Base-by-base conservation (phyloP, 2,113 vertebrate genomes). In the Eolophus roseicapilla region DNA sequence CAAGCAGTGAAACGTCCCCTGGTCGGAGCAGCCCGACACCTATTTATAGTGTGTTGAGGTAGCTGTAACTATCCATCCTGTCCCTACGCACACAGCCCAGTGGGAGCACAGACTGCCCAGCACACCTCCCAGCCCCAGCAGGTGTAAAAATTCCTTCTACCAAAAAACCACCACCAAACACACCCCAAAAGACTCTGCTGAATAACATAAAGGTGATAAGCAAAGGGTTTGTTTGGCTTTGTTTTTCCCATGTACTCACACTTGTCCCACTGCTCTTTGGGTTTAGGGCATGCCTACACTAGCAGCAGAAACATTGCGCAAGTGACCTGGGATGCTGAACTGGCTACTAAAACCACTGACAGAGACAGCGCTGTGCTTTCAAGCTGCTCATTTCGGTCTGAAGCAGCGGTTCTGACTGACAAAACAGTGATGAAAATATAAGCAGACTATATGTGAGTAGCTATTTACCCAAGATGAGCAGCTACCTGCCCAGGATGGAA, bases 371-470 rank as follows among this genome's bases (percentile, higher is more conserved):
- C 37, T 88, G n/a, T 37, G 24, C 55, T 81, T 88, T 52, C 41
- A 73, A 64, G 52, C 47, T n/a, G 20, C 39, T 24, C 13, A 41
- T 43, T 81, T 79, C 1, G 0, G 13, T 71, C 57, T 60, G 25
- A 75, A 92, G 75, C 15, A 55, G 39, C 33, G 65, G 27, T 13
- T 73, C 35, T 55, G 64, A 70, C 31, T 17, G 43, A 60, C 24
- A 31, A 50, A 86, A 74, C 33, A 44, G 13, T 0, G 19, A 75
- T 8, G 9, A 75, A 81, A 28, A 41, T 0, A 10, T 1, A 70
- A 91, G 31, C 27, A 68, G 17, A 15, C 23, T 31, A 6, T 1
- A 41, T 1, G 3, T 0, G 27, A 25, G 28, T 1, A 44, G 25
- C 35, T 5, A 16, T 4, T 37, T 16, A 21, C 20, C 24, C 64